phyloP scores from a whole-genome alignment of 2,113 vertebrate species.

The Lampris megalopsis region DNA sequence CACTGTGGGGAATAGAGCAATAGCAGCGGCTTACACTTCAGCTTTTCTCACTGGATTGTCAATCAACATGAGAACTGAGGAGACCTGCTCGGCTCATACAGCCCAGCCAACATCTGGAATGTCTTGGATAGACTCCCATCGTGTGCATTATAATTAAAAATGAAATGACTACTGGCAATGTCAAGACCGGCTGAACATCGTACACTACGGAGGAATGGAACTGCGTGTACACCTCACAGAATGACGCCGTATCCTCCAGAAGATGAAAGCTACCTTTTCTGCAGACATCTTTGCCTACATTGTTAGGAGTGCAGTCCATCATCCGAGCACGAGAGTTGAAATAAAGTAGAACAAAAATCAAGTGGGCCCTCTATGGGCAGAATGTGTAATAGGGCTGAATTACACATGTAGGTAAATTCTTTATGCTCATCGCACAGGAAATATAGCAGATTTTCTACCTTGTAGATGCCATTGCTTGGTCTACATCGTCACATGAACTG shows the following conservation, averaged over 20 bases:
- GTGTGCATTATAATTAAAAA: conserved; percentile 28
- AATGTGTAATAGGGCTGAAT: conserved; percentile 11
- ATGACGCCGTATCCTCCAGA: conserved; percentile 29
- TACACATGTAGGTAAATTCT: background rate
- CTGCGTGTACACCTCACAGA: conserved; percentile 18
- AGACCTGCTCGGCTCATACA: conserved; percentile 36
- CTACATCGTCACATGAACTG: conserved; percentile 27
- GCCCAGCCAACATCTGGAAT: conserved; percentile 35
- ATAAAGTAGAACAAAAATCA: conserved; percentile 17
- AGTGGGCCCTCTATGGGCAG: conserved; percentile 34
- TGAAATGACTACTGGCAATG: conserved; percentile 29
- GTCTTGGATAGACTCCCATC: conserved; percentile 40
- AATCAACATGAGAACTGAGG: conserved; percentile 49
- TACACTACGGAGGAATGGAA: conserved; percentile 22
- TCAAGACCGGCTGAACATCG: conserved; percentile 3
- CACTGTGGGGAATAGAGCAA: conserved; percentile 58
- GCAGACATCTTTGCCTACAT: conserved; percentile 8
- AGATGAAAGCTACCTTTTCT: conserved; percentile 10
- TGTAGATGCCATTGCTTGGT: background rate
- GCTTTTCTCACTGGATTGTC: conserved; percentile 55
- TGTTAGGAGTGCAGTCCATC: background rate
- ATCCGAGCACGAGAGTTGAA: conserved; percentile 1
- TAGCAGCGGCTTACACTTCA: conserved; percentile 55
- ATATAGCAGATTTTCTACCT: conserved; percentile 5
- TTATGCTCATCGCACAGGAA: background rate